phyloP scores from a whole-genome alignment of 2,797 vertebrate species.

The Salarias fasciatus region DNA sequence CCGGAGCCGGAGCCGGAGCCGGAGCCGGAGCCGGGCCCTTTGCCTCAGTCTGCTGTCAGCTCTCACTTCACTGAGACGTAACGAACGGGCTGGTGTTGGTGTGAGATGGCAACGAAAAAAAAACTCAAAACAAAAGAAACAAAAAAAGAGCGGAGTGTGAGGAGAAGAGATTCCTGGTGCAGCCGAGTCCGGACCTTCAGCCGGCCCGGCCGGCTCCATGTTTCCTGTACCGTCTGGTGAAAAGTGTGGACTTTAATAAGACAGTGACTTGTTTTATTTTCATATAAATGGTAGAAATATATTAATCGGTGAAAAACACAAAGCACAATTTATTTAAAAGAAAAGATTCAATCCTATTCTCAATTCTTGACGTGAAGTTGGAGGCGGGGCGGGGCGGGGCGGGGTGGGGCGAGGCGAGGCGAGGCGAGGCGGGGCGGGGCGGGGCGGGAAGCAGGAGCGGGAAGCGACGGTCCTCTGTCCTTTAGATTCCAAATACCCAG shows the following conservation, averaged over 20 bases:
- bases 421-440: too few species aligned
- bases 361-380: not conserved
- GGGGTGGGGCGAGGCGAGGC: too few species aligned
- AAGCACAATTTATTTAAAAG: conserved; percentile 69
- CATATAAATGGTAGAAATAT: conserved; percentile 35
- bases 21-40: too few species aligned
- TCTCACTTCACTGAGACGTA: too few species aligned
- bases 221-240: conserved; percentile 35
- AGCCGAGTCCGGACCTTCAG: too few species aligned
- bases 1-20: too few species aligned
- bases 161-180: too few species aligned
- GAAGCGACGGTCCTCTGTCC: conserved; percentile 13
- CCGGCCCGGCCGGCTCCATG: too few species aligned
- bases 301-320: conserved; percentile 33
- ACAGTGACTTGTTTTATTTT: conserved; percentile 50
- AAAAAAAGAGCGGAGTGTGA: conserved; percentile 16
- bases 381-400: not conserved
- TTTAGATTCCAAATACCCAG: conserved; percentile 56
- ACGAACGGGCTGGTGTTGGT: too few species aligned
- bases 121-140: conserved; percentile 1
- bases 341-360: conserved; percentile 18
- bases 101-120: not conserved
- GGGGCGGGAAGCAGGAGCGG: not conserved
- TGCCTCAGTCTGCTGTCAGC: too few species aligned
- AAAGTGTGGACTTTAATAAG: conserved; percentile 10